Conservation (phyloP, 2,797 vertebrate genomes). For the Pangasius djambal region DNA sequence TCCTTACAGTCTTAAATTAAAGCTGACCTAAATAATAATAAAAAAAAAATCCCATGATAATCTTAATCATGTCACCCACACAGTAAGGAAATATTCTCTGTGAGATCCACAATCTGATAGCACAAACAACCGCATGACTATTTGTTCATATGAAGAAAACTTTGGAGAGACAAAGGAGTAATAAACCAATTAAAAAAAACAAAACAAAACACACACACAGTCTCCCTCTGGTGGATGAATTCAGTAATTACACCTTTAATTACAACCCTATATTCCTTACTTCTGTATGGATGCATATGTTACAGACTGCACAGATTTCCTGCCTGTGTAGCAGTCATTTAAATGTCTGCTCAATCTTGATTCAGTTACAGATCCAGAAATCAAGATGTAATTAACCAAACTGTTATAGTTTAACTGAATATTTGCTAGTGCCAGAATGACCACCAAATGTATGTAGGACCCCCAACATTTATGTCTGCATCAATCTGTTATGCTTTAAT, state of each 20-base stretch:
- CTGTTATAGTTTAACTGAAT: not conserved
- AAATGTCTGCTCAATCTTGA: not conserved
- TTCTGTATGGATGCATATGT: too few relatives aligned
- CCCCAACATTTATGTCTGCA: not conserved
- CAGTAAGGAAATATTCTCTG: not conserved
- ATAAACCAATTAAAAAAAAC: not conserved
- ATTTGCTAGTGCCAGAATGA: not conserved
- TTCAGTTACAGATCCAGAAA: not conserved
- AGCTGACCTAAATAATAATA: not conserved
- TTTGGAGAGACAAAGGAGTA: not conserved
- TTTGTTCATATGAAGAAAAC: constrained; percentile 1
- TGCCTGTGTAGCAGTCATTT: not conserved
- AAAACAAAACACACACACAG: not conserved
- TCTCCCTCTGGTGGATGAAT: constrained; percentile 16
- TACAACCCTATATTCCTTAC: not conserved
- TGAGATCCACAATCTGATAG: too few relatives aligned
- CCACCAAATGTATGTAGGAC: not conserved
- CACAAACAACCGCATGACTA: not conserved
- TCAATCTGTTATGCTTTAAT: not conserved
- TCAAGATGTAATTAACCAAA: not conserved
- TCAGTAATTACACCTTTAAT: not conserved
- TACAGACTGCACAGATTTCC: not conserved
- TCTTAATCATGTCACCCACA: not conserved
- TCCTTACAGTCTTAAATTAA: not conserved
- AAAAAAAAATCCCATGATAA: not conserved